Base-by-base conservation (phyloP, 2,888 invertebrate genomes). In the Conus canariensis region DNA sequence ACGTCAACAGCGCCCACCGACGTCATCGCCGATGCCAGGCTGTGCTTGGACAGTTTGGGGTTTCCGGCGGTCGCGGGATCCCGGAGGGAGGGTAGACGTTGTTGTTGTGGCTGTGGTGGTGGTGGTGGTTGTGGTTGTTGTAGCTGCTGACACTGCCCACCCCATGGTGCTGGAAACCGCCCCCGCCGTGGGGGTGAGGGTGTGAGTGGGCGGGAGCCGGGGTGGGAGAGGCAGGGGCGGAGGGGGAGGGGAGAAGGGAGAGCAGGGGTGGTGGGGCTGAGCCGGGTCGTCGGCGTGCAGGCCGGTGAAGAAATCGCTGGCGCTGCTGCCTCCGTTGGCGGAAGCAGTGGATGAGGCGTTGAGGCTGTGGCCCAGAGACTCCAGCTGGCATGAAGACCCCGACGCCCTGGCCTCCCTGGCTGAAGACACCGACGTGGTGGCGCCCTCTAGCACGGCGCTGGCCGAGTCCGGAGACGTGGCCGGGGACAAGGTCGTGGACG, bases 371-470 rank as follows among this genome's bases (percentile, higher is more conserved):
- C 64, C 58, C 74, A 87, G 25, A 12, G 74, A 25, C 10, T 74
- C 87, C 87, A 70, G 19, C 45, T 67, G 74, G 74, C 74, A 87
- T 7, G 87, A 87, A 6, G 87, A 64, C 12, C 45, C 87, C 22
- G 10, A 19, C n/a, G 22, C 85, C 60, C 8, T 22, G 8, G 8
- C 56, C 82, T 10, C 58, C 56, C 7, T 22, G 22, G 7, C 56
- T 10, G 58, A 14, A 10, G 74, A 8, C 74, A 25, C 25, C 16
- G 77, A n/a, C 59, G 45, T 45, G 4, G 45, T 45, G 45, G 45
- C 45, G n/a, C 80, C 64, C 7, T 88, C 80, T 56, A 82, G 45
- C 14, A 83, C 64, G n/a, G 67, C 25, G 67, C 25, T 67, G n/a
- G 67, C 67, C 22, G 70, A 25, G 74, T 87, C 22, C 58, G 87